These are phyloP conservation scores for Bactericera cockerelli DNA, from an alignment of 1,140 invertebrate species.

Conservation along the genomic window DNA sequence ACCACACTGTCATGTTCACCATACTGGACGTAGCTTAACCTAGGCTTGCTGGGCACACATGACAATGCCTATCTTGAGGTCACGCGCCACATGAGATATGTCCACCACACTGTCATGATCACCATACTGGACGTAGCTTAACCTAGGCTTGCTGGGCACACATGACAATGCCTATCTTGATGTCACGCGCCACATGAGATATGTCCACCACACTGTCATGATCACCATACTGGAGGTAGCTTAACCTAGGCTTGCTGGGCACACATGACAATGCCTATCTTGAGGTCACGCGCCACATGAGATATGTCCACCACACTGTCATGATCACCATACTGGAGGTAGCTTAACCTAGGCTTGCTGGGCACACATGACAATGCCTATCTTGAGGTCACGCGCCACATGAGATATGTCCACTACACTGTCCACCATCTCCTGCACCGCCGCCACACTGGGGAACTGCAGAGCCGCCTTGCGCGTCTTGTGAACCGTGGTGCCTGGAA, in stretches of 20 bases:
- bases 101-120: conserved; percentile 82
- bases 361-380: conserved; percentile 9
- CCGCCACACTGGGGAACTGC: conserved; percentile 74
- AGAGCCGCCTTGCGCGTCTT: conserved; percentile 80
- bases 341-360: conserved; percentile 8
- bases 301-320: conserved; percentile 72
- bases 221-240: too few species aligned
- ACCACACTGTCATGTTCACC: conserved; percentile 84
- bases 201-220: conserved; percentile 72
- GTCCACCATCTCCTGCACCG: conserved; percentile 87
- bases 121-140: too few species aligned
- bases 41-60: conserved; percentile 1
- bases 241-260: conserved; percentile 4
- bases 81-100: conserved; percentile 46
- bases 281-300: conserved; percentile 32
- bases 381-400: conserved; percentile 26
- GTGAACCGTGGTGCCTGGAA: conserved; percentile 48
- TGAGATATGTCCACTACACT: conserved; percentile 67
- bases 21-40: too few species aligned
- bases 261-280: conserved; percentile 13
- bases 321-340: too few species aligned
- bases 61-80: conserved; percentile 14
- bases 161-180: conserved; percentile 14
- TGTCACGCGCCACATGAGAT: conserved; percentile 39
- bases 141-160: not conserved